Evolutionary conservation across 2,113 vertebrate species (phyloP).

Genomic region (Triplophysa siluroides): DNA sequence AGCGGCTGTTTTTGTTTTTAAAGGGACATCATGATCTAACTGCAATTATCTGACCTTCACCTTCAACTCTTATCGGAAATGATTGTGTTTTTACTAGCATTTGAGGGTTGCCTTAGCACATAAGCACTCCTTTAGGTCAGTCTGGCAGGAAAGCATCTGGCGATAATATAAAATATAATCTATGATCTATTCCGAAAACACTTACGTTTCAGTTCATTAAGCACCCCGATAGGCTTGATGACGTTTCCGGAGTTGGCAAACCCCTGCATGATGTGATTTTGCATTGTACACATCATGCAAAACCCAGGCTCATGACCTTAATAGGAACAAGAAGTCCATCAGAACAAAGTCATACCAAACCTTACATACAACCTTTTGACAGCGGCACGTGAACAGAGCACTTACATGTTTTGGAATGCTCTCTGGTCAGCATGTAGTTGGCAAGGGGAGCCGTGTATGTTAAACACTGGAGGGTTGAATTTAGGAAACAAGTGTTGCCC

Average conservation of each 20-base stretch:
- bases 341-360: constrained; percentile 1
- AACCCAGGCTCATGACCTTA: constrained; percentile 89
- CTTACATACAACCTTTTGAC: neutral
- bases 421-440: constrained; percentile 93
- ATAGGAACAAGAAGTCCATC: constrained; percentile 1
- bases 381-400: constrained; percentile 21
- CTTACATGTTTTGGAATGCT: constrained; percentile 94
- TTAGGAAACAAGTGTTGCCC: constrained; percentile 95
- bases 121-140: neutral
- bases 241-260: constrained; percentile 88
- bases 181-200: constrained; percentile 40
- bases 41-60: neutral
- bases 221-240: constrained; percentile 90
- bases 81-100: neutral
- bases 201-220: constrained; percentile 93
- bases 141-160: neutral
- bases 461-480: constrained; percentile 93
- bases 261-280: constrained; percentile 90
- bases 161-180: neutral
- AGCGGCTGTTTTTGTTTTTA: neutral
- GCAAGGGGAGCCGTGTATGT: constrained; percentile 92
- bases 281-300: constrained; percentile 98
- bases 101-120: neutral
- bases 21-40: neutral
- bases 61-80: neutral